Evolutionary conservation across 2,113 vertebrate species (phyloP).

Genomic region (Crocuta crocuta): DNA sequence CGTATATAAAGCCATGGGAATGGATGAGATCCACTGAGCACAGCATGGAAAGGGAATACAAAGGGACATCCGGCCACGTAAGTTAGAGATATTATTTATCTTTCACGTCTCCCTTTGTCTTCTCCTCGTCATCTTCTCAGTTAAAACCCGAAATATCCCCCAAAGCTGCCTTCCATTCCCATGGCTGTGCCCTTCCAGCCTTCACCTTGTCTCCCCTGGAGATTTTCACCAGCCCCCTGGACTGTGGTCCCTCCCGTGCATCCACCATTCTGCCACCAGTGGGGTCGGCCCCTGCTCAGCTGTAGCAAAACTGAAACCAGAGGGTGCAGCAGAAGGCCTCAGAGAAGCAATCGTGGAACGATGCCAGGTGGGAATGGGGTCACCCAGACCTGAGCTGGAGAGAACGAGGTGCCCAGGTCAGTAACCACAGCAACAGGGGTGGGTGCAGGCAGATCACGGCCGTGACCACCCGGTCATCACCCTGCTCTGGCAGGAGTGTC

Average conservation of each 20-base stretch:
- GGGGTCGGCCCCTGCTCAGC: background rate
- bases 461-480: background rate
- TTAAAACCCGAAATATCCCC: background rate
- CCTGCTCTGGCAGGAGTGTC: background rate
- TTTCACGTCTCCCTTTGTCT: background rate
- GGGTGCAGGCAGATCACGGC: background rate
- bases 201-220: background rate
- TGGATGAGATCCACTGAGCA: too few relatives aligned
- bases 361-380: background rate
- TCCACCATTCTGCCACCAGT: background rate
- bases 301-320: background rate
- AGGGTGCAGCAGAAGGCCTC: background rate
- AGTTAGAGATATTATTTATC: background rate
- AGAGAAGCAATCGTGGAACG: background rate
- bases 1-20: background rate
- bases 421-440: background rate
- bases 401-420: background rate
- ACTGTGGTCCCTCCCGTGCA: background rate
- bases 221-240: background rate
- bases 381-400: background rate
- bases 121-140: background rate
- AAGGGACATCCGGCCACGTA: background rate
- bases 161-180: background rate
- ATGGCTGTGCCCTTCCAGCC: background rate
- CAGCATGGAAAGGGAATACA: too few relatives aligned